These are phyloP conservation scores for Heliconius sara DNA, from an alignment of 2,888 invertebrate species.

Conservation along the genomic window DNA sequence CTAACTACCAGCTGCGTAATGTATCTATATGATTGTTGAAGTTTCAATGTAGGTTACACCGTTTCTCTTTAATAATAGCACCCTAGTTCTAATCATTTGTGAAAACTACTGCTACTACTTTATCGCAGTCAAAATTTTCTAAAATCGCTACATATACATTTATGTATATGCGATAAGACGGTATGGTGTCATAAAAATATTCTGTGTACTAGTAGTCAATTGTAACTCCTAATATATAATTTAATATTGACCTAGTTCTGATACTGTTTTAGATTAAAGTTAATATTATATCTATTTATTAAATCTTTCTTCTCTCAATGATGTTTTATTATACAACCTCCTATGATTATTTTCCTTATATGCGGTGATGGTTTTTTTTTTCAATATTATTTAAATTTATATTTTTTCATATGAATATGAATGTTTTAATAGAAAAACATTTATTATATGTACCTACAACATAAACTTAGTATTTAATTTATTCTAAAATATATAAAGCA, in stretches of 20 bases:
- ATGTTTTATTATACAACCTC: conserved; percentile 58
- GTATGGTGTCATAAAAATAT: conserved; percentile 59
- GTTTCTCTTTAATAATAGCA: conserved; percentile 66
- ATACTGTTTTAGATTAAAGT: conserved; percentile 79
- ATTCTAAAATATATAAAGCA: too few species aligned
- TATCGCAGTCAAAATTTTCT: conserved; percentile 17
- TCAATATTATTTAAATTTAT: too few species aligned
- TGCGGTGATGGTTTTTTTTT: too few species aligned
- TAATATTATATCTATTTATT: conserved; percentile 80
- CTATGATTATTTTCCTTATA: background rate
- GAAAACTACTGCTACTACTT: conserved; percentile 40
- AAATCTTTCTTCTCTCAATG: conserved; percentile 81
- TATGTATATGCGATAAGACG: conserved; percentile 53
- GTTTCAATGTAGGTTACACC: conserved; percentile 44
- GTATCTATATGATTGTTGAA: conserved; percentile 45
- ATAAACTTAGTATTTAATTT: too few species aligned
- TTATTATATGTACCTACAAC: too few species aligned
- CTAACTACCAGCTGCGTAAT: conserved; percentile 34
- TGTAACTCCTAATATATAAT: conserved; percentile 68
- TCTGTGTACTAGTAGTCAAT: conserved; percentile 74
- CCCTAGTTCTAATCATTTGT: conserved; percentile 62
- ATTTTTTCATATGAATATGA: too few species aligned
- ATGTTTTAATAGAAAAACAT: too few species aligned
- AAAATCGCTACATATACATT: conserved; percentile 5
- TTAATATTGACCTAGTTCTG: conserved; percentile 72